Evolutionary conservation across 2,113 vertebrate genomes (phyloP), one percentile per base, ranked within the genome.

Genomic region (Gila orcuttii): DNA sequence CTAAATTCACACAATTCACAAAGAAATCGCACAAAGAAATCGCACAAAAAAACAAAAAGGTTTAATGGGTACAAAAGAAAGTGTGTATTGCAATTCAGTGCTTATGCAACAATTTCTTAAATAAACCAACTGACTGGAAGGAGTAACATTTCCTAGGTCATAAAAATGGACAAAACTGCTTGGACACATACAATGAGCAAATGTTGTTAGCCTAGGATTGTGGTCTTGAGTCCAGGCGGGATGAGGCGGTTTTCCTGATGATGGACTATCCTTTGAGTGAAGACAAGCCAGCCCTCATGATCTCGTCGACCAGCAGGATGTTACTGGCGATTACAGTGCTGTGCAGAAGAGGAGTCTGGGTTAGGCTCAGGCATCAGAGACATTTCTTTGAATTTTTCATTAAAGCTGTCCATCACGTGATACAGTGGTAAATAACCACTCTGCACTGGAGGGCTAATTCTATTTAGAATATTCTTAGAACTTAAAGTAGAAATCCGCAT

Each of bases 301-400:
- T 99, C 93, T 99, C 98, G 88, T 99, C 98, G 74, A 99, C 98
- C 92, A 99, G 85, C 84, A 99, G 95, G 87, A 99, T 98, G 94
- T 99, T 99, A 93, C 96, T 98, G 77, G 98, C 98, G 3, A 99
- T 99, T 82, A 98, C 96, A 0, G 98, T 99, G 95, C 98, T 99
- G 75, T 36, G 87, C 91, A 80, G 7, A 33, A 68, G 1, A 36
- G 13, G 33, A 33, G 33, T 2, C 33, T 3, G 33, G 33, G 33
- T 33, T 3, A 33, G 33, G 33, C 3, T 33, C 3, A 33, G 2
- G 33, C 33, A 33, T 33, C 33, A 33, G 3, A 33, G 33, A 33
- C 33, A 33, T 33, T 28, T n/a, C n/a, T n/a, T n/a, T n/a, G n/a
- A n/a, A 28, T 28, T 28, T 28, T 28, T 36, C 42, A 10, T 10